Evolutionary conservation across 2,113 vertebrate genomes (phyloP), one percentile per base, ranked within the genome.

Genomic region (Gobiocypris rarus): DNA sequence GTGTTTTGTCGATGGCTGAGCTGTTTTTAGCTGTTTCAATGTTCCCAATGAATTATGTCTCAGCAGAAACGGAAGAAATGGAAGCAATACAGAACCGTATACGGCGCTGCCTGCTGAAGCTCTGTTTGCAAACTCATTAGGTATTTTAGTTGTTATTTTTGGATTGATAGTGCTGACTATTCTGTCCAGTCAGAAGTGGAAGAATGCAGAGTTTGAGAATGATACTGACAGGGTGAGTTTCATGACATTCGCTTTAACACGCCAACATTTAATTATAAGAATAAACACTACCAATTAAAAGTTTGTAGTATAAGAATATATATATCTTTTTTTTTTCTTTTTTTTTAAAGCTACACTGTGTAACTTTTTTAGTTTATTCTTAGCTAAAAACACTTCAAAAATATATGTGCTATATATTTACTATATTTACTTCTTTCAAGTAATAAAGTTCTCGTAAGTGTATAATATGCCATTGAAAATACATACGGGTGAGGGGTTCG

Each of bases 91-190:
- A 0, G 73, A 1, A 0, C 58, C 89, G 0, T 98, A 98, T 67
- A 54, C 89, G 15, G 80, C 3, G 3, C 94, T 96, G 54, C 96
- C 96, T 0, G 6, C 94, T 0, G 97, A 98, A 88, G 96, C 96
- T 0, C 9, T 95, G 71, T 93, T 97, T 5, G 96, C 91, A 75
- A 98, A 98, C 80, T 85, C 63, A 0, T 80, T 96, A 1, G 97
- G 96, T 70, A 89, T 96, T 85, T 71, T 98, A 52, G 93, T 97
- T n/a, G 82, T 96, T 14, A 74, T 90, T 54, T 98, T 97, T 0
- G 95, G 93, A 63, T 67, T 96, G 86, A 90, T 96, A 19, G 94
- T 98, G 75, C 88, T 96, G 26, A 94, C 88, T 1, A 92, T 97
- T 85, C 86, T 98, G 58, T 92, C 93, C 88, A 94, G 89, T 84